Percentiles rank a stretch among this genome's conserved stretches.
phyloP scores from a whole-genome alignment of 2,113 vertebrate species.

The Onychorhynchus coronatus region DNA sequence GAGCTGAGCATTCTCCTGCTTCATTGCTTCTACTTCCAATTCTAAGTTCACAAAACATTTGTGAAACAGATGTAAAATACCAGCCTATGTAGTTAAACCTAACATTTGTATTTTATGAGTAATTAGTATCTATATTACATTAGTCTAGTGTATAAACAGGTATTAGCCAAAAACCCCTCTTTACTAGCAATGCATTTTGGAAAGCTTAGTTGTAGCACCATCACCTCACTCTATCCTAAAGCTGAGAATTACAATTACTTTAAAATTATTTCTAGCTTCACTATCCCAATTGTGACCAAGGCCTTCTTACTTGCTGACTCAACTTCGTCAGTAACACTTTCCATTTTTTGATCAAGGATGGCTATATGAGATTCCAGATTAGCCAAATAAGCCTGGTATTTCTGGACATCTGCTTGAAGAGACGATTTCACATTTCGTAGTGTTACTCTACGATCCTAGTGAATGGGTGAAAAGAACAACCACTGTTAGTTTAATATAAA shows the following conservation, averaged over 20 bases:
- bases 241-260: background rate
- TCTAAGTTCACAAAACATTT: conserved; percentile 68
- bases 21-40: conserved; percentile 81
- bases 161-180: background rate
- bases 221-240: background rate
- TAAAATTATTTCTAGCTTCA: background rate
- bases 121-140: background rate
- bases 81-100: background rate
- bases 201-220: background rate
- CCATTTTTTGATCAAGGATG: conserved; percentile 79
- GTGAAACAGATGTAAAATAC: background rate
- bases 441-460: conserved; percentile 85
- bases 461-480: background rate
- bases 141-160: background rate
- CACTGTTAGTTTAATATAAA: background rate
- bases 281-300: background rate
- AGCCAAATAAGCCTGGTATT: conserved; percentile 83
- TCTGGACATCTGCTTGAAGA: conserved; percentile 87
- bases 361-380: conserved; percentile 81
- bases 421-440: conserved; percentile 80
- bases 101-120: background rate
- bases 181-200: background rate
- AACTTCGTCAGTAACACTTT: conserved; percentile 78
- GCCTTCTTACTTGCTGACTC: conserved; percentile 77
- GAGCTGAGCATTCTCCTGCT: conserved; percentile 82